These are phyloP conservation scores for Kryptolebias marmoratus DNA, from an alignment of 2,113 vertebrate genomes.

Conservation along the genomic window DNA sequence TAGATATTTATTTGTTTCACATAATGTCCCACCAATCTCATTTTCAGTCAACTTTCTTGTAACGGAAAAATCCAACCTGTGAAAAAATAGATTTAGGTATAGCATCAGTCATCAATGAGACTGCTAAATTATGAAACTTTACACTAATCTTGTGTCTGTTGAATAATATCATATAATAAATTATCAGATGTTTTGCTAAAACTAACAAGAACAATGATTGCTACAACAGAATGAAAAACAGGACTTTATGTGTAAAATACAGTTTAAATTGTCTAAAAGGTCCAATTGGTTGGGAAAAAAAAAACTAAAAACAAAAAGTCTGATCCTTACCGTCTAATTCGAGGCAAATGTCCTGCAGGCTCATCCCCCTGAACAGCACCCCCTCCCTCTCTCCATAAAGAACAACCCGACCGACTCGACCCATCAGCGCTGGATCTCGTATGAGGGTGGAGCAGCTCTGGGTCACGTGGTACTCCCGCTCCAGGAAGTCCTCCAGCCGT, in stretches of 20 bases:
- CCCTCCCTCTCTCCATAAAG: constrained; percentile 82
- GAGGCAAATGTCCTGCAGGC: constrained; percentile 83
- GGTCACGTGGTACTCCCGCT: constrained; percentile 80
- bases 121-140: background rate
- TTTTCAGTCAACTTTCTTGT: too few species aligned
- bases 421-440: constrained; percentile 79
- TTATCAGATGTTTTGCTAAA: too few species aligned
- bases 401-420: constrained; percentile 80
- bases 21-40: too few species aligned
- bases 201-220: too few species aligned
- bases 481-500: constrained; percentile 80
- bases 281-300: background rate
- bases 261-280: background rate
- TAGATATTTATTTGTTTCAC: too few species aligned
- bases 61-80: too few species aligned
- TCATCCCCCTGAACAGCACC: constrained; percentile 83
- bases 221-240: too few species aligned
- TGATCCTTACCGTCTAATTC: constrained; percentile 80
- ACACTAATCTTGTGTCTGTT: background rate
- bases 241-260: background rate
- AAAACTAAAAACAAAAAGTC: background rate
- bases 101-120: too few species aligned
- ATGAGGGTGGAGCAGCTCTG: constrained; percentile 79
- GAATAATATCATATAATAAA: background rate
- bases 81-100: too few species aligned